A percentile compares a stretch with the other conserved stretches of the same genome.
Conservation (phyloP, 2,113 vertebrate genomes). For the Phalacrocorax aristotelis region DNA sequence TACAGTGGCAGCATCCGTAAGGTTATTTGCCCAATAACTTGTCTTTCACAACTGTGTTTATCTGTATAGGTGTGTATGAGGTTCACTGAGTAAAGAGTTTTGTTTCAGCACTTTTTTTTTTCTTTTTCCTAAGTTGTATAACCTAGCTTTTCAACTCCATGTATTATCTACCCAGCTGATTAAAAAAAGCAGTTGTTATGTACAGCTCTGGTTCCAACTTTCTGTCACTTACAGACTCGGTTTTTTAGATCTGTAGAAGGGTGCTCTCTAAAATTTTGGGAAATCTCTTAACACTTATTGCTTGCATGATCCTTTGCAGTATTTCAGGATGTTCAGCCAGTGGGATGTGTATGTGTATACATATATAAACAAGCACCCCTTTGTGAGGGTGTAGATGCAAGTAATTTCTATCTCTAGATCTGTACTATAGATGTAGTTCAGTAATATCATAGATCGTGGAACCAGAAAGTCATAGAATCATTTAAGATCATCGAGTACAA, state of each 20-base stretch:
- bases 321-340: not conserved
- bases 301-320: not conserved
- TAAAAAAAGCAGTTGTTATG: not conserved
- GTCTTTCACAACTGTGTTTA: not conserved
- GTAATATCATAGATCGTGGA: not conserved
- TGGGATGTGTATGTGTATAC: not conserved
- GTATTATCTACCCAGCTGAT: not conserved
- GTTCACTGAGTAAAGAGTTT: not conserved
- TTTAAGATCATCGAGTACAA: not conserved
- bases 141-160: not conserved
- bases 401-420: not conserved
- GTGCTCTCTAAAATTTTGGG: not conserved
- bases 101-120: not conserved
- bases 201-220: not conserved
- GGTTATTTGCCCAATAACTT: not conserved
- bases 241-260: not conserved
- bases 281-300: not conserved
- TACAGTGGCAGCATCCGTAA: not conserved
- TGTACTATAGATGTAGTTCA: not conserved
- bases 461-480: not conserved
- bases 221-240: not conserved
- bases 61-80: not conserved
- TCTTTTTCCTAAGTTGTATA: not conserved
- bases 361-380: not conserved
- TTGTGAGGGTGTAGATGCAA: not conserved